Percentiles rank a stretch among this genome's conserved stretches.
Evolutionary conservation across 2,888 invertebrate species (phyloP).

Genomic region (Neria commutata): DNA sequence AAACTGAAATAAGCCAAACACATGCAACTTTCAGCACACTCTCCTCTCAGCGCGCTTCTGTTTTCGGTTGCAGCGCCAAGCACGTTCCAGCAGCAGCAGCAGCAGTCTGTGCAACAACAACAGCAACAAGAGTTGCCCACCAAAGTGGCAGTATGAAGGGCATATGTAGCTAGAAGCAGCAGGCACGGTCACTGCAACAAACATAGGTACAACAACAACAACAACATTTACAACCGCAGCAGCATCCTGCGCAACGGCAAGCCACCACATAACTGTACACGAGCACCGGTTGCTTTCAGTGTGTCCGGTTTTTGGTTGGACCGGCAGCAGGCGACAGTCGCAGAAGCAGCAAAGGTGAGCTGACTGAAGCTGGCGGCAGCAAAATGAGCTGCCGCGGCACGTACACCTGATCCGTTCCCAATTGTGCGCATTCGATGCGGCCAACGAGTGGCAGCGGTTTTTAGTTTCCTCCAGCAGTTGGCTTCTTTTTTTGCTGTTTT

Average conservation of each 20-base stretch:
- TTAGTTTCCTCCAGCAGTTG: constrained; percentile 14
- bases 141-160: too few relatives aligned
- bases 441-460: constrained; percentile 12
- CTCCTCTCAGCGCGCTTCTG: neutral
- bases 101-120: neutral
- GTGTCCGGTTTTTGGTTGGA: neutral
- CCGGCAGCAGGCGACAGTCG: neutral
- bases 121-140: neutral
- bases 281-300: too few relatives aligned
- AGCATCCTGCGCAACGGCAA: neutral
- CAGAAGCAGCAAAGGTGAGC: neutral
- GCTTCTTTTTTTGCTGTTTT: too few relatives aligned
- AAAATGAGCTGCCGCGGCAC: constrained; percentile 1
- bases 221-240: neutral
- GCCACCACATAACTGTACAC: neutral
- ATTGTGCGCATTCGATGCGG: constrained; percentile 4
- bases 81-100: neutral
- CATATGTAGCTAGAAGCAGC: too few relatives aligned
- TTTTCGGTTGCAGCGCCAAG: neutral
- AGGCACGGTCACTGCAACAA: too few relatives aligned
- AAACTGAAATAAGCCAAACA: too few relatives aligned
- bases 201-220: neutral
- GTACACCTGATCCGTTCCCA: constrained; percentile 22
- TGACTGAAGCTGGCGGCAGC: neutral
- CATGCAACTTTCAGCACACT: too few relatives aligned